Evolutionary conservation across 2,113 vertebrate species (phyloP).

Genomic region (Jacana jacana): DNA sequence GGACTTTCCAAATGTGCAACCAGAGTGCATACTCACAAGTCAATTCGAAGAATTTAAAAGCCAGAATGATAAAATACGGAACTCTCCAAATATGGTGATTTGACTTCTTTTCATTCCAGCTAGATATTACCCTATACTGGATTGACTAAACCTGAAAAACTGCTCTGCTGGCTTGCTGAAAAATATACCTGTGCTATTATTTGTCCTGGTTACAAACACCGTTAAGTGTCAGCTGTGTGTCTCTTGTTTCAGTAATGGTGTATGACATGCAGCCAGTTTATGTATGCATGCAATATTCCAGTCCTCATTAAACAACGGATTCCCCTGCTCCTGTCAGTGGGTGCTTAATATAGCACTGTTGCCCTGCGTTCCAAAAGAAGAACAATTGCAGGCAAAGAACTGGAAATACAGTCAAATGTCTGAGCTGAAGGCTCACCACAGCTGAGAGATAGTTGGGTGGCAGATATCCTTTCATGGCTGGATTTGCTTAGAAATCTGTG

Average conservation of each 20-base stretch:
- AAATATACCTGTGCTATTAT: not conserved
- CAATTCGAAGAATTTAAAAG: not conserved
- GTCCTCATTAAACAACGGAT: not conserved
- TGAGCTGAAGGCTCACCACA: not conserved
- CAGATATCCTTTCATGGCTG: slow-evolving; percentile 2
- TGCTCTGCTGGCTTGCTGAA: not conserved
- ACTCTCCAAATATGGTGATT: not conserved
- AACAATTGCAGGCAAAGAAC: not conserved
- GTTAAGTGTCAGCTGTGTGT: not conserved
- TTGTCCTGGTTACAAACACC: not conserved
- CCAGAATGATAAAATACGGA: not conserved
- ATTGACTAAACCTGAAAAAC: not conserved
- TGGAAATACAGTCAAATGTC: not conserved
- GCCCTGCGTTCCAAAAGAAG: not conserved
- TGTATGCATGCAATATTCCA: not conserved
- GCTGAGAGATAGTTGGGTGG: not conserved
- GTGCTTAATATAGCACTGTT: not conserved
- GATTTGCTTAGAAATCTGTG: slow-evolving; percentile 1
- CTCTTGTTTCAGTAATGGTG: not conserved
- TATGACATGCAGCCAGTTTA: not conserved
- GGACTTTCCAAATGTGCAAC: not conserved
- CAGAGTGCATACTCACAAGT: rapidly evolving
- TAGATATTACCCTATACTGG: not conserved
- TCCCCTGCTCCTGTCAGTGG: not conserved
- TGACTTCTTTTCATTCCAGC: not conserved